A percentile compares a stretch with the other conserved stretches of the same genome.
These are phyloP conservation scores for Siderastrea radians DNA, from an alignment of 92 coral and sea anemone species.

Conservation along the genomic window DNA sequence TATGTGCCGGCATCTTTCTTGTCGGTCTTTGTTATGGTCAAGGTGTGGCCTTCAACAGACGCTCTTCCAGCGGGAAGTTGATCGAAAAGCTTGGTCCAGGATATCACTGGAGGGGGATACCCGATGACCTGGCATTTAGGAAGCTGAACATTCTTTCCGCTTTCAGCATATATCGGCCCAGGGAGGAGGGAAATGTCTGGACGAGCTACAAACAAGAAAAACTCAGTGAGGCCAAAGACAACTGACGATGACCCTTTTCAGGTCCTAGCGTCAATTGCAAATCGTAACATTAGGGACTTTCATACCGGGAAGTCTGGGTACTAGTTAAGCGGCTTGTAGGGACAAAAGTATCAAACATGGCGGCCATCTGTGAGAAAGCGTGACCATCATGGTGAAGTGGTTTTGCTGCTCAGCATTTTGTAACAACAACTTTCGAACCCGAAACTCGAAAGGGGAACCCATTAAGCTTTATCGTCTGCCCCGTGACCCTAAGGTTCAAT, in stretches of 20 bases:
- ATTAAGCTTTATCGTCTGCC: too few species aligned
- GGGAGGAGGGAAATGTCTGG: slow-evolving; percentile 28
- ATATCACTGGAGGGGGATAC: slow-evolving; percentile 66
- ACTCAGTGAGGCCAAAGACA: background rate
- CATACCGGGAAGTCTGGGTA: too few species aligned
- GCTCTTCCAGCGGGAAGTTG: slow-evolving; percentile 48
- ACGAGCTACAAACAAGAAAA: background rate
- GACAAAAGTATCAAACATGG: too few species aligned
- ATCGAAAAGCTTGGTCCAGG: slow-evolving; percentile 63
- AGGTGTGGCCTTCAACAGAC: slow-evolving; percentile 46
- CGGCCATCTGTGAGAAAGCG: too few species aligned
- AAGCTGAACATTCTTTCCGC: slow-evolving; percentile 24
- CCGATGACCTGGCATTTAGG: slow-evolving; percentile 62
- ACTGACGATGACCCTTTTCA: background rate
- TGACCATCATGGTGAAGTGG: too few species aligned
- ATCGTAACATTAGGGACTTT: too few species aligned
- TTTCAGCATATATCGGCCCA: slow-evolving; percentile 24
- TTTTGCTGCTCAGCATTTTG: too few species aligned
- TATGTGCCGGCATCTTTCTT: slow-evolving; percentile 69
- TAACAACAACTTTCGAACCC: too few species aligned
- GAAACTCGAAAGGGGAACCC: too few species aligned
- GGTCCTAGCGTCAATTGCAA: too few species aligned
- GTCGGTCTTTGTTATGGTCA: slow-evolving; percentile 59
- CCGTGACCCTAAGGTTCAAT: too few species aligned
- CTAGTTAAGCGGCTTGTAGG: too few species aligned